phyloP scores from a whole-genome alignment of 2,797 vertebrate species.

The Epinephelus malabaricus region DNA sequence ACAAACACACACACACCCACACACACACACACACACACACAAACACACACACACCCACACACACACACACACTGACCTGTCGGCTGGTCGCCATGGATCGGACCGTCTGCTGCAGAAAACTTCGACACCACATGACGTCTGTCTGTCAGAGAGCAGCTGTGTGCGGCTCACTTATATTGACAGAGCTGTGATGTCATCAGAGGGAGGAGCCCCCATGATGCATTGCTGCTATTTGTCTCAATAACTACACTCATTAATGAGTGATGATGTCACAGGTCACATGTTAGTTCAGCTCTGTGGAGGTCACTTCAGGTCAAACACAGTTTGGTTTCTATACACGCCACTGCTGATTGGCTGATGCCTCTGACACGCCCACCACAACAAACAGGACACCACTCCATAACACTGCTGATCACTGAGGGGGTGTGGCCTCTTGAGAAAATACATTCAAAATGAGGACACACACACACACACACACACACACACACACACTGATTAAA shows the following conservation, averaged over 20 bases:
- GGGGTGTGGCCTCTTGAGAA: too few relatives aligned
- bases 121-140: constrained; percentile 67
- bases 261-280: too few relatives aligned
- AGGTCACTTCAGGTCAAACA: too few relatives aligned
- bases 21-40: constrained; percentile 1
- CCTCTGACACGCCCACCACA: too few relatives aligned
- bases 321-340: too few relatives aligned
- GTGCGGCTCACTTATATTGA: constrained; percentile 45
- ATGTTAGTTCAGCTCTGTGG: too few relatives aligned
- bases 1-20: not conserved
- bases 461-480: not conserved
- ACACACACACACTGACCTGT: constrained; percentile 60
- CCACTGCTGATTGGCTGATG: too few relatives aligned
- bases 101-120: constrained; percentile 53
- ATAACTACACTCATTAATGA: too few relatives aligned
- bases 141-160: not conserved
- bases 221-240: not conserved
- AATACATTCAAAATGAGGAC: too few relatives aligned
- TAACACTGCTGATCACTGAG: too few relatives aligned
- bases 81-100: constrained; percentile 40
- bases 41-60: constrained; percentile 5
- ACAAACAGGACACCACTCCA: too few relatives aligned
- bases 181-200: constrained; percentile 35
- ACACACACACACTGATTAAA: constrained; percentile 27
- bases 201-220: constrained; percentile 7